Evolutionary conservation across 2,797 vertebrate species (phyloP).

Genomic region (Pangasius sanitwongsei): DNA sequence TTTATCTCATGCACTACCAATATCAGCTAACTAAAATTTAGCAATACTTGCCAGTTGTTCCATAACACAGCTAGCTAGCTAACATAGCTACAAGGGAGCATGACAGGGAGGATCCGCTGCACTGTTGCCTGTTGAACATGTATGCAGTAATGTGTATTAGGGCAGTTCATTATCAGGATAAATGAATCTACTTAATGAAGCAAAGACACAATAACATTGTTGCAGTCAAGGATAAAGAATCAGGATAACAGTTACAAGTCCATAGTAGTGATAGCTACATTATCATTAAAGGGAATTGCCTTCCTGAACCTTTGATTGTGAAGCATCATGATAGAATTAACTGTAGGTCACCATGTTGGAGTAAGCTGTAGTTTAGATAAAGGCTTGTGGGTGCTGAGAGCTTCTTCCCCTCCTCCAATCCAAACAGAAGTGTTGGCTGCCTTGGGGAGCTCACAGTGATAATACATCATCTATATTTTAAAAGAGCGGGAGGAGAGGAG

Average conservation of each 20-base stretch:
- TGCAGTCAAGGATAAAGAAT: background rate
- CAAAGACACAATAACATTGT: background rate
- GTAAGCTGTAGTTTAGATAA: conserved; percentile 32
- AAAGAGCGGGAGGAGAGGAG: conserved; percentile 55
- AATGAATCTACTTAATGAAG: background rate
- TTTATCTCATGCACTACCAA: background rate
- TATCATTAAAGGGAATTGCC: conserved; percentile 7
- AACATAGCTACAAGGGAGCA: background rate
- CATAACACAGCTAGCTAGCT: background rate
- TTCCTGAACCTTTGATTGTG: conserved; percentile 6
- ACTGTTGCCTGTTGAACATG: background rate
- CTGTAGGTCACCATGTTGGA: background rate
- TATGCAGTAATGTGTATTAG: background rate
- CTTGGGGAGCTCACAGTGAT: conserved; percentile 49
- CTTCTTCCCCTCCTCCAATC: conserved; percentile 45
- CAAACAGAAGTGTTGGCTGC: conserved; percentile 45
- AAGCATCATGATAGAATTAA: conserved; percentile 18
- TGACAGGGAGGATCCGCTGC: background rate
- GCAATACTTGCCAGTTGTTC: background rate
- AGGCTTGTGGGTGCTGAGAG: conserved; percentile 17
- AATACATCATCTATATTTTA: conserved; percentile 67
- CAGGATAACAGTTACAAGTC: background rate
- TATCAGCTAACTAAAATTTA: background rate
- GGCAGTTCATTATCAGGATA: background rate
- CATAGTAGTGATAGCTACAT: conserved; percentile 13